Percentiles rank a stretch among this genome's conserved stretches.
phyloP scores from a whole-genome alignment of 1,140 invertebrate genomes.

The Pogonomyrmex californicus region DNA sequence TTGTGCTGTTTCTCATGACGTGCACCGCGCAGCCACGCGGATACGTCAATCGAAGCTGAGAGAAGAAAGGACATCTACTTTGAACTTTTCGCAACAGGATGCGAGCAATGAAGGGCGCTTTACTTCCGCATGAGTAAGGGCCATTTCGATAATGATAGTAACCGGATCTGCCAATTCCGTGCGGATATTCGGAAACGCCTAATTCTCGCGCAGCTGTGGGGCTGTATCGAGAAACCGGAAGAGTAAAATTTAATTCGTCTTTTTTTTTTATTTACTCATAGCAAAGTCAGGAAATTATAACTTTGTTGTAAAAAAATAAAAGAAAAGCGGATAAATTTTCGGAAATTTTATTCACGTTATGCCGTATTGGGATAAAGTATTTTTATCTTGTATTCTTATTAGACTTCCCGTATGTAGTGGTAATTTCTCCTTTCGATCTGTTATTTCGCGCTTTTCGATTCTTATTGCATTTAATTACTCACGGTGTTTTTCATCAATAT shows the following conservation, averaged over 20 bases:
- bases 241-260: not conserved
- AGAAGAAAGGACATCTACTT: conserved; percentile 34
- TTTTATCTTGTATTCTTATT: not conserved
- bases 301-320: too few relatives aligned
- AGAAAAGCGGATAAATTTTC: too few relatives aligned
- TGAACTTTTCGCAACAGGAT: conserved; percentile 39
- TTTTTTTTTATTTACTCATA: not conserved
- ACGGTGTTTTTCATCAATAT: not conserved
- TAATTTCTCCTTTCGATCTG: not conserved
- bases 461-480: not conserved
- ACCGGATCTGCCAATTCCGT: conserved; percentile 3
- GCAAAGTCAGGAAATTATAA: not conserved
- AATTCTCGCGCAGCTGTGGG: conserved; percentile 10
- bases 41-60: conserved; percentile 74
- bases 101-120: conserved; percentile 6
- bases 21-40: conserved; percentile 74
- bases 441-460: not conserved
- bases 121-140: not conserved
- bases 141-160: not conserved
- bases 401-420: not conserved
- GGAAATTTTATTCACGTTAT: not conserved
- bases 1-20: conserved; percentile 80
- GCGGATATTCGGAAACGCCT: conserved; percentile 25
- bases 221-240: conserved; percentile 27
- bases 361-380: not conserved